Base-by-base conservation (phyloP, 2,113 vertebrate species). In the Lipophrys pholis region DNA sequence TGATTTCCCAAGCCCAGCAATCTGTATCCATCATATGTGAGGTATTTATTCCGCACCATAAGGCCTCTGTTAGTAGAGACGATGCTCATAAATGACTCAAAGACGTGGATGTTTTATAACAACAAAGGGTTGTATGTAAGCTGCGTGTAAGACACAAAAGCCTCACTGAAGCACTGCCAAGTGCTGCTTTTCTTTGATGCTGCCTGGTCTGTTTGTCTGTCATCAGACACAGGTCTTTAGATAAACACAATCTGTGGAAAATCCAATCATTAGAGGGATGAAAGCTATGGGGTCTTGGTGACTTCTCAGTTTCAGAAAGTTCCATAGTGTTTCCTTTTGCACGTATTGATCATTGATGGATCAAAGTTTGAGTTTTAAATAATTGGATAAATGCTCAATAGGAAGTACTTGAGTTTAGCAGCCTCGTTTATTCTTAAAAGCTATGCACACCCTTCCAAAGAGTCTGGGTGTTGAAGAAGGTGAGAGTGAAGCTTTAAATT, bases 1-100 rank as follows among this genome's bases (percentile, higher is more conserved):
- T 88, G 87, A 80, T 87, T 88, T 74, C 63, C 72, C 69, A 81
- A 82, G 75, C 72, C 74, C 68, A 5, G 60, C 75, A 77, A 77
- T 78, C 70, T 41, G 70, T 17, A 82, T n/a, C 71, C 45, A 49
- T 82, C 82, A 83, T 73, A 75, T 85, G 80, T 69, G 80, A 76
- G 40, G 68, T 64, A 84, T 84, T 85, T 80, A 77, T 45, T 82
- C 43, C 11, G 64, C 69, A 73, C 73, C 79, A 83, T 76, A 70
- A 78, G 78, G 74, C 69, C 35, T 73, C 49, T 1, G 36, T 84
- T 73, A 76, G 63, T 39, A 60, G 63, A 56, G 38, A 69, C 60
- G 73, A 81, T 81, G 83, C 80, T 81, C 63, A 67, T 46, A 82
- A 71, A 54, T 86, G 64, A 39, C 53, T 41, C 21, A n/a, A 12